Base-by-base conservation (phyloP, 2,888 invertebrate species). In the Linnaemya tessellans region DNA sequence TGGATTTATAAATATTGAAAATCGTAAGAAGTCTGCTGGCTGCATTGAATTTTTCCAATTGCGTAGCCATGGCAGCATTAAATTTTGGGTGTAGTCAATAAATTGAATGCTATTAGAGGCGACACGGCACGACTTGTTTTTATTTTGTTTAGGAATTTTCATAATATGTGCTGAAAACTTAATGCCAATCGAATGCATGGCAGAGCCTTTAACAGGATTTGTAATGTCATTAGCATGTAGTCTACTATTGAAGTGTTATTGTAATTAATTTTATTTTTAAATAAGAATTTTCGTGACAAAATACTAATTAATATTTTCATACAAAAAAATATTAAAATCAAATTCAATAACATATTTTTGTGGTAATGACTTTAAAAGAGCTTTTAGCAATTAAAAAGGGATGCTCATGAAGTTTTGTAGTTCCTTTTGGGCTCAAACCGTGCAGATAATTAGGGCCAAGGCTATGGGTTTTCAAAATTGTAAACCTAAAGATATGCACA, bases 221-320 rank as follows among this genome's bases (percentile, higher is more conserved):
- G 15, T 75, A 82, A 75, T 85, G 82, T 73, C 82, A 85, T 82
- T 85, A 82, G 41, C 79, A 85, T 79, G 75, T 62, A 71, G 35
- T 38, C 11, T 54, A 46, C 54, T 54, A 62, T n/a, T 82, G 51
- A 81, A 71, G 62, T 71, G 80, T 58, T 64, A 3, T 41, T 41
- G 38, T 25, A 70, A 70, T 64, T 62, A 62, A 13, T 11, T 3
- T 3, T 54, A 11, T 54, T 54, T 54, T 20, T 51, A 20, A 51
- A 20, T 10, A 20, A 43, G 43, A 15, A 8, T 15, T 43, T 43
- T 43, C 13, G 1, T 1, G 25, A 56, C 41, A n/a, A 41, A 43
- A 8, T 64, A 22, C 10, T 25, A n/a, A n/a, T n/a, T n/a, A n/a
- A n/a, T n/a, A n/a, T n/a, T n/a, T n/a, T n/a, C n/a, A n/a, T n/a